Evolutionary conservation across 2,113 vertebrate genomes (phyloP).

Genomic region (Gracilinanus agilis): DNA sequence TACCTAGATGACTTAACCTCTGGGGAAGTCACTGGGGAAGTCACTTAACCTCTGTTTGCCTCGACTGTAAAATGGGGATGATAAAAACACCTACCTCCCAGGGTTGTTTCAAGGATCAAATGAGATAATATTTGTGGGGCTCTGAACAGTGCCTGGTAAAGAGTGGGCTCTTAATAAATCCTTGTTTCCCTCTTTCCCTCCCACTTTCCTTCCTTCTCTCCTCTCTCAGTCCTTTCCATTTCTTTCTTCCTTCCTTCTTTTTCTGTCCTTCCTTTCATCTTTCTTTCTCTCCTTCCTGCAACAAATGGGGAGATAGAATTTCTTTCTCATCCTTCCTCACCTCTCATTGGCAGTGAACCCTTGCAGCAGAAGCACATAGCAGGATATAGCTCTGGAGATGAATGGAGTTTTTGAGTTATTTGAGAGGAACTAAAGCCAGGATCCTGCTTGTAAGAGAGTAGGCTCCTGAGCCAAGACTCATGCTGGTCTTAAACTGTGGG

Average conservation of each 20-base stretch:
- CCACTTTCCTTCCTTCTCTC: neutral
- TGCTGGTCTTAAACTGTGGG: neutral
- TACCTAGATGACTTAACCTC: neutral
- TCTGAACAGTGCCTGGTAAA: neutral
- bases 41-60: neutral
- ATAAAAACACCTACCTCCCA: neutral
- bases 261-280: no score
- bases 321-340: neutral
- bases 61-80: neutral
- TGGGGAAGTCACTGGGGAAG: neutral
- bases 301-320: neutral
- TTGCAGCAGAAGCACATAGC: neutral
- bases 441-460: neutral
- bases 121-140: neutral
- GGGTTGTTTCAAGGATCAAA: neutral
- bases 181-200: neutral
- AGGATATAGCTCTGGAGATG: neutral
- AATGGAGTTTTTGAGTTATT: neutral
- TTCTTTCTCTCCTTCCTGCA: neutral
- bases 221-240: neutral
- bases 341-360: neutral
- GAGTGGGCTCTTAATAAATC: neutral
- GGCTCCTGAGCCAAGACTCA: neutral
- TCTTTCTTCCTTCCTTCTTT: no score
- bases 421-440: neutral